Percentiles rank a stretch among this genome's conserved stretches.
phyloP scores from a whole-genome alignment of 2,888 invertebrate genomes.

The Xanthia togata region DNA sequence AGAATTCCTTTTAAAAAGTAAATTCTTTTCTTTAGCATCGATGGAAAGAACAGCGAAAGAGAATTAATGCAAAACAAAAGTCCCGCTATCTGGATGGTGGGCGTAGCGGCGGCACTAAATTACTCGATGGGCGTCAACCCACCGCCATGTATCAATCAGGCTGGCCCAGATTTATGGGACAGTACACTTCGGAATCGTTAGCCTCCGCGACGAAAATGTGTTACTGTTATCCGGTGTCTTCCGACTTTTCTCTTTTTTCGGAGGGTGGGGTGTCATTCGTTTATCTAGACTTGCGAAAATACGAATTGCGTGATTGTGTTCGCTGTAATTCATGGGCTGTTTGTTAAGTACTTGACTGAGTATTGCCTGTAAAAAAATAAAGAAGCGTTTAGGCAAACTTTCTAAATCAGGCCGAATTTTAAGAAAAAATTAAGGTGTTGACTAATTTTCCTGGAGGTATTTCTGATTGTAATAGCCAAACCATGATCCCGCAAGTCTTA shows the following conservation, averaged over 20 bases:
- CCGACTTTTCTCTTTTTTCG: slow-evolving; percentile 73
- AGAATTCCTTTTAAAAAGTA: slow-evolving; percentile 69
- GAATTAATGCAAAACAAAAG: slow-evolving; percentile 91
- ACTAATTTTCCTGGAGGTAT: neutral
- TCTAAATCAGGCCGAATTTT: neutral
- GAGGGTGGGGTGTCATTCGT: slow-evolving; percentile 54
- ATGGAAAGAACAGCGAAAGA: slow-evolving; percentile 78
- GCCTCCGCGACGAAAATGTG: slow-evolving; percentile 89
- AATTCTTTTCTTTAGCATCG: slow-evolving; percentile 71
- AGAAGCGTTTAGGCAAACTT: no score
- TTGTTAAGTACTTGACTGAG: slow-evolving; percentile 23
- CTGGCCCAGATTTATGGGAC: slow-evolving; percentile 88
- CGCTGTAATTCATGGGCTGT: slow-evolving; percentile 49
- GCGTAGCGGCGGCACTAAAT: slow-evolving; percentile 92
- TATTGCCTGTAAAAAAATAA: neutral
- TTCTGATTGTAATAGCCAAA: neutral
- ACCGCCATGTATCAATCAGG: slow-evolving; percentile 91
- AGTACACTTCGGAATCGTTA: slow-evolving; percentile 90
- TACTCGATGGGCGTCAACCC: slow-evolving; percentile 92
- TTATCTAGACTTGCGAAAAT: slow-evolving; percentile 62
- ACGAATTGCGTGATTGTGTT: slow-evolving; percentile 52
- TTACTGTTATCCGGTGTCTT: slow-evolving; percentile 86
- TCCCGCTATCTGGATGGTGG: slow-evolving; percentile 90
- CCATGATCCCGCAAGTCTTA: no score
- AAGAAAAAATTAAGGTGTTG: neutral